Base-by-base conservation (phyloP, 2,888 invertebrate species). In the Stenolophus ochropezus region DNA sequence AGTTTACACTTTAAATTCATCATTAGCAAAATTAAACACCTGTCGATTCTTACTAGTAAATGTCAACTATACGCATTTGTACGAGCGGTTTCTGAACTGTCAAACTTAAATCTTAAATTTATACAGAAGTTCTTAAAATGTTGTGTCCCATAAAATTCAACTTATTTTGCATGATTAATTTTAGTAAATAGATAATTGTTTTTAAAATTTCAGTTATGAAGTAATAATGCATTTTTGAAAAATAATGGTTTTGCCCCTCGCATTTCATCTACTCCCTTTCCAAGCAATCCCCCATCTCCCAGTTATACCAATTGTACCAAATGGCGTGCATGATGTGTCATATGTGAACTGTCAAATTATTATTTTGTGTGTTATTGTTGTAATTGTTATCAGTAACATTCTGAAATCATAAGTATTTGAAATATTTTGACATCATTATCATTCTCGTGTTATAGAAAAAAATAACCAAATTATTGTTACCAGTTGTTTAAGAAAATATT, bases 311-410 rank as follows among this genome's bases (percentile, higher is more conserved):
- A 25, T 14, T 65, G 6, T 16, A 3, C 1, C 23, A 69, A 47
- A 79, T 79, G 58, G 74, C 74, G 58, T 81, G 81, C 53, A 47
- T 81, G 81, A 81, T 81, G 81, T 81, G 81, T 81, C 81, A 81
- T 53, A 58, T 74, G 73, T 81, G 81, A 81, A 47, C 73, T 81
- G 81, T 81, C 81, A 81, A 80, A 53, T 69, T 53, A 25, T 53
- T 27, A 53, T 69, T 53, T 33, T 33, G 33, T 69, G 18, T 69
- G 3, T 11, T 20, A 11, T 11, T 27, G 49, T 73, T 49, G 8
- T 73, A 4, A 14, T 73, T 2, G 21, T 73, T 73, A 5, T 47
- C 14, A 49, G 3, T 49, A n/a, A 23, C 49, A 49, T 73, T 4
- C 47, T 73, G 73, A 23, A 21, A 8, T 58, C 20, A 73, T 21